phyloP scores from a whole-genome alignment of 1,140 invertebrate species.

The Andricus grossulariae region DNA sequence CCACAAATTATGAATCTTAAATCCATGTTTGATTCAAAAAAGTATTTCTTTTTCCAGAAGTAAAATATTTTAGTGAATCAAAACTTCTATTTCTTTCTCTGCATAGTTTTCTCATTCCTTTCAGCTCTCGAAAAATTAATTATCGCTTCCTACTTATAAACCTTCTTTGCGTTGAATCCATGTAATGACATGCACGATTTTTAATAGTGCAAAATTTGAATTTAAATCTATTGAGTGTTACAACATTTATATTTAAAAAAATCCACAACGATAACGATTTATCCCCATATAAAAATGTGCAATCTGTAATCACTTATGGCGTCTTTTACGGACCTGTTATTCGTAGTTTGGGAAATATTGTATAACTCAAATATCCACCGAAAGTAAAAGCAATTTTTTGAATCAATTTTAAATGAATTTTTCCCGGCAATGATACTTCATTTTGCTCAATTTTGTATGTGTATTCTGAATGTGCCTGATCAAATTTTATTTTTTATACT shows the following conservation, averaged over 20 bases:
- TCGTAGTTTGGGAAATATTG: background rate
- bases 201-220: background rate
- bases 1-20: no score
- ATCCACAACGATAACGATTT: conserved; percentile 21
- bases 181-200: background rate
- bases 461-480: conserved; percentile 28
- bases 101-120: background rate
- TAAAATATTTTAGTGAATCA: no score
- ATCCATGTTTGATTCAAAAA: no score
- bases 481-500: conserved; percentile 29
- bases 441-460: conserved; percentile 3
- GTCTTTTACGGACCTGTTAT: background rate
- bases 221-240: conserved; percentile 12
- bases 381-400: conserved; percentile 5
- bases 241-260: conserved; percentile 1
- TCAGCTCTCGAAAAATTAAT: background rate
- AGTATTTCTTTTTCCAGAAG: background rate
- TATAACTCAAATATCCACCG: background rate
- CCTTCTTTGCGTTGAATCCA: background rate
- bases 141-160: background rate
- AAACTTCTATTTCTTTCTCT: background rate
- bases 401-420: background rate
- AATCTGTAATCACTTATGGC: conserved; percentile 1
- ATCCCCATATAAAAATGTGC: conserved; percentile 1
- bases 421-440: background rate